A percentile compares a stretch with the other conserved stretches of the same genome.
Conservation (phyloP, 2,797 vertebrate genomes). For the Todus mexicanus region DNA sequence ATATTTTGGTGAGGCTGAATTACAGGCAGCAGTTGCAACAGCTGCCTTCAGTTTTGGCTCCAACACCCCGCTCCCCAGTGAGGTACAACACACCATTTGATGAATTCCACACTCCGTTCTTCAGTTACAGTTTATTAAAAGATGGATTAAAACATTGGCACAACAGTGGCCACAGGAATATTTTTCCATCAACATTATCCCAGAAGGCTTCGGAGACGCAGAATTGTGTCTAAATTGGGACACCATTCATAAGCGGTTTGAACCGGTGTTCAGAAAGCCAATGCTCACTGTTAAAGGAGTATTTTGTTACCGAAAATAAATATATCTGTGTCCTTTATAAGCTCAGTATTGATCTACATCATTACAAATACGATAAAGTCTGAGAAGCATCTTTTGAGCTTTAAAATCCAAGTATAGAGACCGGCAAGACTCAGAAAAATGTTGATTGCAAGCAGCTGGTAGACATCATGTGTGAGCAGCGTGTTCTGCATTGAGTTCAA, state of each 20-base stretch:
- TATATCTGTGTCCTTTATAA: background rate
- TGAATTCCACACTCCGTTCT: conserved; percentile 69
- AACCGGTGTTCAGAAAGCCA: conserved; percentile 44
- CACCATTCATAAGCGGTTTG: conserved; percentile 7
- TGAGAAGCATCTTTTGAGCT: background rate
- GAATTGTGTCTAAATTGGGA: conserved; percentile 59
- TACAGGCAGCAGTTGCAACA: conserved; percentile 61
- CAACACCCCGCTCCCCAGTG: conserved; percentile 52
- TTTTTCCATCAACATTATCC: conserved; percentile 68
- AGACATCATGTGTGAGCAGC: background rate
- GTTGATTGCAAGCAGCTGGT: background rate
- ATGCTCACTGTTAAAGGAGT: background rate
- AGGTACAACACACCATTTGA: conserved; percentile 55
- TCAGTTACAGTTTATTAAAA: conserved; percentile 74
- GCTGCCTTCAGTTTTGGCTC: conserved; percentile 68
- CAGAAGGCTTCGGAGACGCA: conserved; percentile 1
- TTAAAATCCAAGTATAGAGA: background rate
- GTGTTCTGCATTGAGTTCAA: background rate
- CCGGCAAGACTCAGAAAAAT: background rate
- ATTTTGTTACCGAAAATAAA: background rate
- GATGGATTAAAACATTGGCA: conserved; percentile 73
- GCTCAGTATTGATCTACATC: background rate
- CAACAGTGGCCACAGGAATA: conserved; percentile 55
- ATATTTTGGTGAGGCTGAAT: conserved; percentile 64
- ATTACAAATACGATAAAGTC: background rate